phyloP scores from a whole-genome alignment of 2,797 vertebrate genomes.

The Numenius phaeopus region DNA sequence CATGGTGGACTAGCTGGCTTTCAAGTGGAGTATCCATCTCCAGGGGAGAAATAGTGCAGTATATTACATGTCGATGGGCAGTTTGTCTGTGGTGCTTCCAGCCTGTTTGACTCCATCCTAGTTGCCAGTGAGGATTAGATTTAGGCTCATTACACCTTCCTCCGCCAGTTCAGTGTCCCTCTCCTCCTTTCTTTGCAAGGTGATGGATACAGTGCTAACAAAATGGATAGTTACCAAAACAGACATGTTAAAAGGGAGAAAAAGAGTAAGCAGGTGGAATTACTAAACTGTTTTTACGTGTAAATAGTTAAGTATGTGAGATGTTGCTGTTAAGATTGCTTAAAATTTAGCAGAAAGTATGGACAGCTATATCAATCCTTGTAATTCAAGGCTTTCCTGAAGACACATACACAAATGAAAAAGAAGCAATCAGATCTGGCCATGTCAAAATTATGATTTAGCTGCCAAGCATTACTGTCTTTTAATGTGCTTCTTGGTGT shows the following conservation, averaged over 20 bases:
- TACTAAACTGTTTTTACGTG: not conserved
- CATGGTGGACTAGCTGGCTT: not conserved
- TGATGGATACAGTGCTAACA: not conserved
- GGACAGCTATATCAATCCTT: not conserved
- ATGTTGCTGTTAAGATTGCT: not conserved
- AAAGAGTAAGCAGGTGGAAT: not conserved
- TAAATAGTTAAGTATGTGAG: not conserved
- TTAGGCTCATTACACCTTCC: not conserved
- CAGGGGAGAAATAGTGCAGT: not conserved
- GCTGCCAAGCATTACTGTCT: not conserved
- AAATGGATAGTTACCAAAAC: not conserved
- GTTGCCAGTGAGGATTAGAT: not conserved
- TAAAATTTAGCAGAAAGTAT: not conserved
- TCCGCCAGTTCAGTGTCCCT: not conserved
- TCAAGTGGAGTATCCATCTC: not conserved
- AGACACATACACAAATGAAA: not conserved
- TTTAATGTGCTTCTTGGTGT: not conserved
- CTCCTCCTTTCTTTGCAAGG: not conserved
- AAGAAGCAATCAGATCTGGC: not conserved
- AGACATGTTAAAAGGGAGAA: not conserved
- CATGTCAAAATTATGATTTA: not conserved
- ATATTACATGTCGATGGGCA: accelerated
- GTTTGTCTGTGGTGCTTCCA: not conserved
- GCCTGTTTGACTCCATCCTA: not conserved
- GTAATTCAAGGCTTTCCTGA: not conserved